Base-by-base conservation (phyloP, 2,888 invertebrate species). In the Catocala fraxini region DNA sequence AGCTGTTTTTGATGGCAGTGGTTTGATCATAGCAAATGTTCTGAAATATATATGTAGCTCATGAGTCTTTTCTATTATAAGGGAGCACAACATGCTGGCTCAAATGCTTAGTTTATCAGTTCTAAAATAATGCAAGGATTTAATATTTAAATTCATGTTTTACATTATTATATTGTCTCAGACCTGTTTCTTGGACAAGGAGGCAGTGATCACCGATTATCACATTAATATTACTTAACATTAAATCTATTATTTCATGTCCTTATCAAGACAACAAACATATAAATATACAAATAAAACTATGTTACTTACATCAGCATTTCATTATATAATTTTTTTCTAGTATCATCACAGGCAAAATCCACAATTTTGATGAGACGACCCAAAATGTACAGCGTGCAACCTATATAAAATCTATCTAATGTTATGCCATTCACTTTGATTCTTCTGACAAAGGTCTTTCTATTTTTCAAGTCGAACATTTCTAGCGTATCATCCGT, bases 401-500 rank as follows among this genome's bases (percentile, higher is more conserved):
- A 96, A 0, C 97, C 97, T 55, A 97, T 95, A 81, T 96, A 97
- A 85, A 98, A 96, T 82, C 96, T 96, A 46, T 96, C 95, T 47
- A 95, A 85, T 4, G 93, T 89, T 3, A 97, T 80, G 11, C 96
- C 96, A 52, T 96, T 95, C 61, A 97, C 96, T 89, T 95, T 95
- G 0, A 96, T 96, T 79, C 97, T 92, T 66, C 96, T 95, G 15
- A 97, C 88, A 85, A 97, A 97, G 0, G 93, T 95, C 86, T 96
- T 96, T 48, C 94, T 95, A 57, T 91, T 95, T 83, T 95, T 96
- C 58, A 95, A 79, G 82, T 97, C 97, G 82, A 90, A 96, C 96
- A 99, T 95, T 95, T 98, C 98, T 35, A 98, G 89, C 0, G 97
- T 96, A 76, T 96, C 96, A 85, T 98, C 98, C 53, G 93, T 94